These are phyloP conservation scores for Iphiclides podalirius DNA, from an alignment of 2,888 invertebrate genomes.

Conservation along the genomic window DNA sequence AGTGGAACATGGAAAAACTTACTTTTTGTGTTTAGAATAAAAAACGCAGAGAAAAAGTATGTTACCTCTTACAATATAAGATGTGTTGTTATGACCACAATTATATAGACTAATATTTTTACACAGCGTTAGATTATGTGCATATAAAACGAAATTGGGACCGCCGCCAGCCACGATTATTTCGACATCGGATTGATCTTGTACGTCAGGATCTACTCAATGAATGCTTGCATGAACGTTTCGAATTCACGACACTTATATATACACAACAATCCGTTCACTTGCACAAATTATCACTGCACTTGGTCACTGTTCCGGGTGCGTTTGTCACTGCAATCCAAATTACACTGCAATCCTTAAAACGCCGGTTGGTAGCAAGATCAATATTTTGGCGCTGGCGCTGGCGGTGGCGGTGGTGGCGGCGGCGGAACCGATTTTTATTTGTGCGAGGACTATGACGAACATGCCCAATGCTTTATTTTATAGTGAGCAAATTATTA, in stretches of 20 bases:
- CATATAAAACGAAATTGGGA: slow-evolving; percentile 50
- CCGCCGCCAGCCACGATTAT: slow-evolving; percentile 72
- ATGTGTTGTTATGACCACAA: slow-evolving; percentile 6
- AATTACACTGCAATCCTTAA: slow-evolving; percentile 75
- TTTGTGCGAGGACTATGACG: slow-evolving; percentile 50
- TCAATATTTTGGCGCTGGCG: slow-evolving; percentile 60
- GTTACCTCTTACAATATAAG: slow-evolving; percentile 3
- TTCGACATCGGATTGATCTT: slow-evolving; percentile 18
- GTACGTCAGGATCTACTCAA: slow-evolving; percentile 22
- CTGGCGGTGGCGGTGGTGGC: no score
- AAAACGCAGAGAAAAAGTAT: not conserved
- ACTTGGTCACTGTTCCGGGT: slow-evolving; percentile 54
- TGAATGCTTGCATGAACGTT: slow-evolving; percentile 24
- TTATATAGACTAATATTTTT: slow-evolving; percentile 32
- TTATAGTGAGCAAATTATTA: slow-evolving; percentile 28
- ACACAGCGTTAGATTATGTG: slow-evolving; percentile 64
- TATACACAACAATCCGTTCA: slow-evolving; percentile 45
- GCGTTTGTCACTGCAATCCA: slow-evolving; percentile 76
- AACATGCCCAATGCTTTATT: slow-evolving; percentile 38
- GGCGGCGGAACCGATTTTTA: slow-evolving; percentile 43
- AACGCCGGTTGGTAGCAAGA: slow-evolving; percentile 31
- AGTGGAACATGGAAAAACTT: no score
- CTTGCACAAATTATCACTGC: slow-evolving; percentile 67
- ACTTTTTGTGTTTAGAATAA: no score
- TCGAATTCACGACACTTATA: slow-evolving; percentile 58